Base-by-base conservation (phyloP, 2,888 invertebrate genomes). In the Zygaena filipendulae region DNA sequence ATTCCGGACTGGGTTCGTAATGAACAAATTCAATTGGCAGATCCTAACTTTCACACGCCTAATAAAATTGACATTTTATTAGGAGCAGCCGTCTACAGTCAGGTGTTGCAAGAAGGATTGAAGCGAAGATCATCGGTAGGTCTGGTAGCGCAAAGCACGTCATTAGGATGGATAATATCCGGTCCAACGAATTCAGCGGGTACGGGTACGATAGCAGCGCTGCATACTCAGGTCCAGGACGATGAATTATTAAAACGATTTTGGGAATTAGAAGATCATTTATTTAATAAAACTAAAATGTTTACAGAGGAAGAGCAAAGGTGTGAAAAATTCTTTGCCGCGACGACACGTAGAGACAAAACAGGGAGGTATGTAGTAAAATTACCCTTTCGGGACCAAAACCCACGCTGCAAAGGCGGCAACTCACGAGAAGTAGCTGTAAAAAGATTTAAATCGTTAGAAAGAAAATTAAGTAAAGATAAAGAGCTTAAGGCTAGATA, bases 1-100 rank as follows among this genome's bases (percentile, higher is more conserved):
- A n/a, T n/a, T n/a, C n/a, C n/a, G n/a, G 23, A 26, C 14, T 28
- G 32, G 28, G 11, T 29, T 2, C 25, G 33, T 19, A 22, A 30
- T n/a, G 7, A 13, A 10, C 14, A 25, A 4, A n/a, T 29, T 9
- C 3, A 18, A 8, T 26, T 39, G 23, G 36, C 35, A 6, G 36
- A 36, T 35, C 39, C 36, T 2, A 11, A 12, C 23, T 12, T 4
- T 23, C 23, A 23, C 13, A 13, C 13, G 9, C 3, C 13, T 11
- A 23, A 13, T 4, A 16, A n/a, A n/a, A n/a, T n/a, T n/a, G n/a
- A n/a, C n/a, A 10, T 24, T 24, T 11, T 7, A 9, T 5, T 16
- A 16, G 3, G 24, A 14, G n/a, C 13, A 13, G n/a, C n/a, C 5
- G 24, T 24, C 14, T 3, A 13, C 9, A 20, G 9, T 20, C 9